These are phyloP conservation scores for Cephonodes hylas DNA, from an alignment of 2,888 invertebrate genomes.

Conservation along the genomic window DNA sequence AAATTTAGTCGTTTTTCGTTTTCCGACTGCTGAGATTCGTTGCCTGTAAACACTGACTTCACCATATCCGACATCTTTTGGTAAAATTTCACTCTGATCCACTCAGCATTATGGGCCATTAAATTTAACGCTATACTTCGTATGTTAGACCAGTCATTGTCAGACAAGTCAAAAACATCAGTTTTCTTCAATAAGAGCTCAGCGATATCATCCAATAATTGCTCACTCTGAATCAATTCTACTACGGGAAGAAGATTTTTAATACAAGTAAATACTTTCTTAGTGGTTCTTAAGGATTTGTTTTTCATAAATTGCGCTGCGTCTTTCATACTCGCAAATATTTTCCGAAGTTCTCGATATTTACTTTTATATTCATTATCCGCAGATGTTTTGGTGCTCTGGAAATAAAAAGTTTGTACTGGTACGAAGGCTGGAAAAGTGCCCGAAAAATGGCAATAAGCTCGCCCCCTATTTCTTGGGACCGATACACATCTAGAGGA, in stretches of 20 bases:
- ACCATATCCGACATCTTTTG: conserved; percentile 77
- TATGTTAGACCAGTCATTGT: conserved; percentile 57
- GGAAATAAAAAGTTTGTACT: conserved; percentile 33
- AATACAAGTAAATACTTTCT: conserved; percentile 65
- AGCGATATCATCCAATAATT: conserved; percentile 70
- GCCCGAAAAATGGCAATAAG: no score
- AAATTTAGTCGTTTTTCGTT: conserved; percentile 77
- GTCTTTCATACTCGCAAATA: conserved; percentile 61
- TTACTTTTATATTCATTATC: conserved; percentile 69
- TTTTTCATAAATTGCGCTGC: conserved; percentile 62
- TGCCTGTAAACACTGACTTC: conserved; percentile 77
- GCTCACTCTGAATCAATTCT: conserved; percentile 81
- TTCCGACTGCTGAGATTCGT: conserved; percentile 53
- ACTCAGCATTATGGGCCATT: conserved; percentile 79
- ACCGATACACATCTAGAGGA: no score
- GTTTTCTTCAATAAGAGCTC: conserved; percentile 57
- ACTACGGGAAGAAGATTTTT: conserved; percentile 79
- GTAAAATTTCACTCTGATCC: conserved; percentile 80
- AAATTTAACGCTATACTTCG: conserved; percentile 73
- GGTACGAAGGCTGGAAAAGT: no score
- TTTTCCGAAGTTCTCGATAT: conserved; percentile 57
- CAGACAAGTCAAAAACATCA: conserved; percentile 55
- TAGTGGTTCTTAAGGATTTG: conserved; percentile 46
- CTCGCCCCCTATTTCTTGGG: no score
- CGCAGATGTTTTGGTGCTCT: conserved; percentile 54